phyloP scores from a whole-genome alignment of 2,113 vertebrate genomes.

The Chloropsis cyanopogon region DNA sequence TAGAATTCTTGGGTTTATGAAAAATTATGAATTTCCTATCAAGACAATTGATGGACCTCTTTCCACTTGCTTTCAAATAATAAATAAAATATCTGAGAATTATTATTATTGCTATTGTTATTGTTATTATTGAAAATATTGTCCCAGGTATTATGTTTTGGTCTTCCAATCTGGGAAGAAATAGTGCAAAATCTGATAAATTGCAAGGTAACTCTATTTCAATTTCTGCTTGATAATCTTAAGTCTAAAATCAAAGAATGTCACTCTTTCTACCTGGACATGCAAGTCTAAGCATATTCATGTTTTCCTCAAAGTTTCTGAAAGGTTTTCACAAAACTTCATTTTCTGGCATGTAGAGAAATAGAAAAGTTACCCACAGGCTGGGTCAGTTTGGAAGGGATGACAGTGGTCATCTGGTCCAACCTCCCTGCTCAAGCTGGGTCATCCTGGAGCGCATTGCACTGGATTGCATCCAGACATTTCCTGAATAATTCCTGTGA shows the following conservation, averaged over 20 bases:
- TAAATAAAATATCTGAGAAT: neutral
- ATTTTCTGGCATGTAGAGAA: neutral
- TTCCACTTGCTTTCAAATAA: neutral
- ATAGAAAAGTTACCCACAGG: neutral
- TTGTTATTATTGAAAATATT: neutral
- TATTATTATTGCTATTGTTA: neutral
- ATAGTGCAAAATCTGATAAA: neutral
- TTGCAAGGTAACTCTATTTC: neutral
- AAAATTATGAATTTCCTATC: neutral
- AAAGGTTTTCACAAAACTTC: neutral
- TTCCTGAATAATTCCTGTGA: neutral
- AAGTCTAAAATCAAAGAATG: neutral
- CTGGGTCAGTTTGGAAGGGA: neutral
- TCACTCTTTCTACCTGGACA: neutral
- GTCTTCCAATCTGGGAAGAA: neutral
- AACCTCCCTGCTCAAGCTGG: neutral
- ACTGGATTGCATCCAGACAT: neutral
- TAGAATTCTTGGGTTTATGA: neutral
- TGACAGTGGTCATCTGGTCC: neutral
- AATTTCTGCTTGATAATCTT: neutral
- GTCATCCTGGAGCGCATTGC: neutral
- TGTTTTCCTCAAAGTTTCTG: neutral
- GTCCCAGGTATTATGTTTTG: neutral
- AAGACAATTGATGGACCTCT: neutral
- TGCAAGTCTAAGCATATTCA: neutral